phyloP scores from a whole-genome alignment of 2,113 vertebrate genomes.

The Seriola rivoliana region DNA sequence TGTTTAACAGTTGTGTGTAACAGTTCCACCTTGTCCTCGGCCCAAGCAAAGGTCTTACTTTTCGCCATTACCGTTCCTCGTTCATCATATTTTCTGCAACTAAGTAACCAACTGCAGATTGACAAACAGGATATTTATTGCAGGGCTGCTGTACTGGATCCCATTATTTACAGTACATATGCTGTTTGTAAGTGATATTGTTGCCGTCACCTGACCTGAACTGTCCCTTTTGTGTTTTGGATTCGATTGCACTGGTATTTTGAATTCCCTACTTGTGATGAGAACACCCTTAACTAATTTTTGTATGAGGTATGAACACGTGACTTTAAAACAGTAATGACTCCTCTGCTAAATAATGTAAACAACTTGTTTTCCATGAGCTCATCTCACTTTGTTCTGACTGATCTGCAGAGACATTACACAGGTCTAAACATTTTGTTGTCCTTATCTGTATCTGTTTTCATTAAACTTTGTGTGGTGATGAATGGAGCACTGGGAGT shows the following conservation, averaged over 20 bases:
- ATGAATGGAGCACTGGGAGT: slow-evolving; percentile 70
- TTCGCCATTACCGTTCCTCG: too few relatives aligned
- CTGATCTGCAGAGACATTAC: slow-evolving; percentile 15
- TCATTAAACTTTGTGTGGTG: slow-evolving; percentile 60
- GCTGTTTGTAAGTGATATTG: neutral
- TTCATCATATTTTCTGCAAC: too few relatives aligned
- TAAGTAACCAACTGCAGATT: neutral
- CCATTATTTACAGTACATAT: neutral
- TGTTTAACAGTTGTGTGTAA: too few relatives aligned
- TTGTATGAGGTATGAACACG: neutral
- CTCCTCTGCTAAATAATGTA: neutral
- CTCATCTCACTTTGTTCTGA: neutral
- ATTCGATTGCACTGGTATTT: neutral
- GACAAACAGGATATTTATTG: slow-evolving; percentile 7
- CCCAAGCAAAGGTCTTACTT: too few relatives aligned
- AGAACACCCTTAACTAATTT: neutral
- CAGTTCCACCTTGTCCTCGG: too few relatives aligned
- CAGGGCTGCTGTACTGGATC: neutral
- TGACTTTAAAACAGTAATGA: neutral
- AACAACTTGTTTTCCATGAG: neutral
- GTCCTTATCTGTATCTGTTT: slow-evolving; percentile 50
- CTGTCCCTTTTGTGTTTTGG: neutral
- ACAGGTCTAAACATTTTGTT: slow-evolving; percentile 34
- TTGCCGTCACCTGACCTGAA: neutral
- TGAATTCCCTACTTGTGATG: neutral